Evolutionary conservation across 2,113 vertebrate species (phyloP), one percentile per base, ranked within the genome.

Genomic region (Pteruthius melanotis): DNA sequence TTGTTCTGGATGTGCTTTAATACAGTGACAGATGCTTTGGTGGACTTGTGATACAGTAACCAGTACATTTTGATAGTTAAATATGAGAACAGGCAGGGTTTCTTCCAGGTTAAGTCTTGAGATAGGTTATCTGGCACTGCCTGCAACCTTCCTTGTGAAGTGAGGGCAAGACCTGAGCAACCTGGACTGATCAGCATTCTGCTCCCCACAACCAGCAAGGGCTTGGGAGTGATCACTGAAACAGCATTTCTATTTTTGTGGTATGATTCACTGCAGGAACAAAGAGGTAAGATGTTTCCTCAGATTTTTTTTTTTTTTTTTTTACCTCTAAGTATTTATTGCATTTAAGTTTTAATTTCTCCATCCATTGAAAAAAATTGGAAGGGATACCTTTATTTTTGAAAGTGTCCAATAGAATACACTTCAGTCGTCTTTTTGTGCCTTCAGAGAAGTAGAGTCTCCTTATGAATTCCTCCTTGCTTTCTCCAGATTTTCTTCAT

Each of bases 281-380:
- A 53, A 60, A 42, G 3, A 59, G 22, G 30, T 31, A 10, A 60
- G 31, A 16, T 20, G 2, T 59, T 90, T 77, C 52, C 19, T 90
- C 11, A 35, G 8, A 71, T 64, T 20, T 44, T 59, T 37, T 54
- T 42, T 42, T 37, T 54, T 42, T 42, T 33, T 40, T 56, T 84
- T 84, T 84, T 10, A 52, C 7, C 19, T 27, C 2, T 23, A 83
- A 68, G 77, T 72, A 71, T 24, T 10, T 23, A n/a, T 53, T 78
- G 47, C 1, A 5, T 45, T 78, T n/a, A 33, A 7, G 2, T 60
- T 87, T 66, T 35, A 52, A 61, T 68, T 68, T 45, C 30, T 87
- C 6, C 20, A 31, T 47, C 12, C 56, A 30, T 0, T 21, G 24
- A 18, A 45, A 47, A 64, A 71, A 52, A 1, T 2, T 2, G 3